phyloP scores from a whole-genome alignment of 2,888 invertebrate species.

The Microctonus hyperodae region DNA sequence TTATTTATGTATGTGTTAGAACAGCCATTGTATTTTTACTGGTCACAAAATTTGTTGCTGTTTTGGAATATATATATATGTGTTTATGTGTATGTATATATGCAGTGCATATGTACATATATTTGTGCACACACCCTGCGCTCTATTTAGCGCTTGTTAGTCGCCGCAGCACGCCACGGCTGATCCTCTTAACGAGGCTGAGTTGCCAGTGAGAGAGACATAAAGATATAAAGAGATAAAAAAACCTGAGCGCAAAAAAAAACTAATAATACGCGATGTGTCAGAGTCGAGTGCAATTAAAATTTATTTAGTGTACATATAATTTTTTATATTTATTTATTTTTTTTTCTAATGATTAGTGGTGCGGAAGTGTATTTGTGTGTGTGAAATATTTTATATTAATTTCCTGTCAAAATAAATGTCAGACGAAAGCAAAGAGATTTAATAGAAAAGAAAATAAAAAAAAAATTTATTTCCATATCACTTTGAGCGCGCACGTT shows the following conservation, averaged over 20 bases:
- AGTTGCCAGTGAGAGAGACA: slow-evolving; percentile 5
- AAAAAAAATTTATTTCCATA: background rate
- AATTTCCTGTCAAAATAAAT: background rate
- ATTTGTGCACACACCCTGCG: slow-evolving; percentile 30
- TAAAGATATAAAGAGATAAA: background rate
- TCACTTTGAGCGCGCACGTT: background rate
- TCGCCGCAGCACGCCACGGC: slow-evolving; percentile 56
- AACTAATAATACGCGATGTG: background rate
- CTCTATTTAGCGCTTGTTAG: slow-evolving; percentile 62
- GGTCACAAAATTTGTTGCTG: slow-evolving; percentile 27
- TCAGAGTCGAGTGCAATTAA: background rate
- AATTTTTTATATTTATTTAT: no score
- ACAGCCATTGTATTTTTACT: slow-evolving; percentile 25
- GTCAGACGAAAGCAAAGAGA: background rate
- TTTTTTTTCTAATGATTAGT: background rate
- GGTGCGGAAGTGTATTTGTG: background rate
- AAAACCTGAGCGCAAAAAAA: background rate
- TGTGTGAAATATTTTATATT: background rate
- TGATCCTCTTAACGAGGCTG: slow-evolving; percentile 58
- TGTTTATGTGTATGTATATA: slow-evolving; percentile 7
- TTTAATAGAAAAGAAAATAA: background rate
- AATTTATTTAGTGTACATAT: background rate
- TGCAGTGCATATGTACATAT: slow-evolving; percentile 10
- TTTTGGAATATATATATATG: slow-evolving; percentile 9
- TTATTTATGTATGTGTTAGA: slow-evolving; percentile 23